Percentiles rank a stretch among this genome's conserved stretches.
Evolutionary conservation across 2,797 vertebrate species (phyloP).

Genomic region (Coracias cyanogaster): DNA sequence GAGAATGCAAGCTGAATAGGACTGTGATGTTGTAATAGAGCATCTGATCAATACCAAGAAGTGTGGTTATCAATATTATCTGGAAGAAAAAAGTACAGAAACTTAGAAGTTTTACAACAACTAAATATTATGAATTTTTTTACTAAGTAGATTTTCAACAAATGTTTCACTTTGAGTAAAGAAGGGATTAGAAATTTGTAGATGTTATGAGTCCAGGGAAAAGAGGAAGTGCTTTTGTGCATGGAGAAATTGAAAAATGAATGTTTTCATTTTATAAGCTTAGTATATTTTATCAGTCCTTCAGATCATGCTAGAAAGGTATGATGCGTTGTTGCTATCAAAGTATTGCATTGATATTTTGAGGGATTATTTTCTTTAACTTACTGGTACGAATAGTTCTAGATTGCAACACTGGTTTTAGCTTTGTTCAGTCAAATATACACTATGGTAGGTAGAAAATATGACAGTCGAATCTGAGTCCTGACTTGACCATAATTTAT

Average conservation of each 20-base stretch:
- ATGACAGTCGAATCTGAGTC: neutral
- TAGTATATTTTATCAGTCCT: neutral
- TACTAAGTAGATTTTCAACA: neutral
- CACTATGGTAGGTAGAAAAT: neutral
- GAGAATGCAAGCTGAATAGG: neutral
- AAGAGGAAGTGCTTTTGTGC: neutral
- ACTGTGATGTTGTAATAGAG: neutral
- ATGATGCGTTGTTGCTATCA: neutral
- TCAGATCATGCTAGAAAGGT: neutral
- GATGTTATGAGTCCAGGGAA: neutral
- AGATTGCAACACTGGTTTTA: neutral
- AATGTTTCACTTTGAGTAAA: neutral
- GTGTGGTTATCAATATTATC: neutral
- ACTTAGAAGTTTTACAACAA: neutral
- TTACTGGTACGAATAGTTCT: neutral
- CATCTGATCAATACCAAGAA: neutral
- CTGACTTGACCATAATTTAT: neutral
- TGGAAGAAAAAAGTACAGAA: neutral
- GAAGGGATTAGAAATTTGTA: neutral
- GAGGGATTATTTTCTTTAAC: neutral
- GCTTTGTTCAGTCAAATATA: neutral
- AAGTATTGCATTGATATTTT: neutral
- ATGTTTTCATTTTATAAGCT: neutral
- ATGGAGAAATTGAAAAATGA: rapidly evolving
- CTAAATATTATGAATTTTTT: neutral